Evolutionary conservation across 2,888 invertebrate species (phyloP).

Genomic region (Dryobota labecula): DNA sequence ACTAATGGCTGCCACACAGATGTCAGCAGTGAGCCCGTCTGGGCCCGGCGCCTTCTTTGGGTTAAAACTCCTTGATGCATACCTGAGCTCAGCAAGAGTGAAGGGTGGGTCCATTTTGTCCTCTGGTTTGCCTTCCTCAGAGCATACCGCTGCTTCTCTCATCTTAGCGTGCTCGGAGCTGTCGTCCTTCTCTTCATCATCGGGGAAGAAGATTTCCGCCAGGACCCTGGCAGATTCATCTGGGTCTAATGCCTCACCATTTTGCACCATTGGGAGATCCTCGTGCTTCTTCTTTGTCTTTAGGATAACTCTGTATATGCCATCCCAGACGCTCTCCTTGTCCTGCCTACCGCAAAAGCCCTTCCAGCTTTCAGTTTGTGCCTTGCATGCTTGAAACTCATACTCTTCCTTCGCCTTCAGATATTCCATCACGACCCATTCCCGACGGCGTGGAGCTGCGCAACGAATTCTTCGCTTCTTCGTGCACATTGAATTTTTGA

Average conservation of each 20-base stretch:
- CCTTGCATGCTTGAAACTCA: background rate
- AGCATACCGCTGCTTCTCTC: background rate
- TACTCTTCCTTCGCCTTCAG: background rate
- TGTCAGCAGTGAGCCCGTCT: background rate
- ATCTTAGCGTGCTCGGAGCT: background rate
- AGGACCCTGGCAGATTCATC: background rate
- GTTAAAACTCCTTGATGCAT: background rate
- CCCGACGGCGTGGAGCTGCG: background rate
- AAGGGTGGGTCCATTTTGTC: background rate
- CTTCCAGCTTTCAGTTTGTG: too few relatives aligned
- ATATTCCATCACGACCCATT: constrained; percentile 1
- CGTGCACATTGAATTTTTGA: background rate
- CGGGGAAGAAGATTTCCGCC: background rate
- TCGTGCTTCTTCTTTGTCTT: background rate
- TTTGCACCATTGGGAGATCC: background rate
- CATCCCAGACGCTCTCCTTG: too few relatives aligned
- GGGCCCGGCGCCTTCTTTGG: background rate
- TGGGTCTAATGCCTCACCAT: background rate
- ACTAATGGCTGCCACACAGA: background rate
- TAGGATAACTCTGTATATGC: too few relatives aligned
- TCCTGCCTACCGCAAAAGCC: too few relatives aligned
- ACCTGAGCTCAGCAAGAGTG: background rate
- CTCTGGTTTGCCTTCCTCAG: background rate
- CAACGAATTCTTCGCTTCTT: constrained; percentile 1
- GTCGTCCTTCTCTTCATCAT: background rate